Base-by-base conservation (phyloP, 2,113 vertebrate species). In the Sturnus vulgaris region DNA sequence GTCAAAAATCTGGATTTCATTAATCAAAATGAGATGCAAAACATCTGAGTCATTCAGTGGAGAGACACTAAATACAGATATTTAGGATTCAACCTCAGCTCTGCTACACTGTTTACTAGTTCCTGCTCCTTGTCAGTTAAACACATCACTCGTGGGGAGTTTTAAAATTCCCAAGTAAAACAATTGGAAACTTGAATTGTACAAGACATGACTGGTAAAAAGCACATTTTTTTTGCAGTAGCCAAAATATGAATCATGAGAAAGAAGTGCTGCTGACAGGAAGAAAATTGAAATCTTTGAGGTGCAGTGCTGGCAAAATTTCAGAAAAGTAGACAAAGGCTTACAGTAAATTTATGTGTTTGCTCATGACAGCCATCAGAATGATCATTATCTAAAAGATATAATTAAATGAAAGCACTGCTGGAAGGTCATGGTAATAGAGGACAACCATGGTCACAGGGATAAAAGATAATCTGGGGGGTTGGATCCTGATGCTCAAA, bases 211-310 rank as follows among this genome's bases (percentile, higher is more conserved):
- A 40, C 33, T 69, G 28, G n/a, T 83, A 73, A 78, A 81, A 91
- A 80, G 33, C 5, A 1, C n/a, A 11, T 37, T 59, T 55, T 59
- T 55, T 59, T 66, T 37, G 3, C 42, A 37, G 35, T 84, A 89
- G n/a, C 49, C 57, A 88, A 82, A 76, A 69, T 85, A 70, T 85
- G 66, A 90, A 82, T 82, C 60, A 66, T 28, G 70, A 91, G 60
- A 75, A 82, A 73, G 52, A 86, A 87, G 46, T 56, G 65, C 49
- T 93, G 60, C 57, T 91, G 95, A 94, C 81, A 93, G 87, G 35
- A 86, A 60, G 61, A 68, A 91, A 96, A 96, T 79, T 75, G 84
- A 92, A 94, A 85, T 91, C 87, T 91, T 92, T 56, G 77, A 92
- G 93, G 81, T 91, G 47, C 65, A 49, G 49, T 39, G 84, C 73